Percentiles rank a stretch among this genome's conserved stretches.
Evolutionary conservation across 2,113 vertebrate species (phyloP).

Genomic region (Bostrychus sinensis): DNA sequence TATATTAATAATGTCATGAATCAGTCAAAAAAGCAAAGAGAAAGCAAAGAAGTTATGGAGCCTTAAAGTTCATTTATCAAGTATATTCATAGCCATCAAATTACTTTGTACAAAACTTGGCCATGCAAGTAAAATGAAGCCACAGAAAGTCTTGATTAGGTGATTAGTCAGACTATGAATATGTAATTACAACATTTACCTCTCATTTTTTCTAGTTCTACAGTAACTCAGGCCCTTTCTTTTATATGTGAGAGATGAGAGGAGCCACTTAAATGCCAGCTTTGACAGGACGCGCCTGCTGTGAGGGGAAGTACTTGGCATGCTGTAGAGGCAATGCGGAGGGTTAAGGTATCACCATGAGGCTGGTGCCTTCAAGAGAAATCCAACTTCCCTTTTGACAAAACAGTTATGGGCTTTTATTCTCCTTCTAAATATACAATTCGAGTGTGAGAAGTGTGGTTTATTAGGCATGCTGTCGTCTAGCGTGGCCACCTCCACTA

Average conservation of each 20-base stretch:
- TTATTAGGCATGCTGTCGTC: conserved; percentile 66
- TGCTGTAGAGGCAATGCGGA: conserved; percentile 43
- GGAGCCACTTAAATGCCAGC: conserved; percentile 39
- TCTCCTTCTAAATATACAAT: conserved; percentile 58
- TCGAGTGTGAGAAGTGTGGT: conserved; percentile 50
- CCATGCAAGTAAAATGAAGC: neutral
- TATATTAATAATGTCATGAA: neutral
- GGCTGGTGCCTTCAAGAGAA: conserved; percentile 12
- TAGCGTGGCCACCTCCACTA: conserved; percentile 55
- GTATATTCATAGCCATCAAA: neutral
- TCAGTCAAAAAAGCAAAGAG: neutral
- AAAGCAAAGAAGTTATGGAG: neutral
- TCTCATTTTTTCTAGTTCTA: conserved; percentile 7
- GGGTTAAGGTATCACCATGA: conserved; percentile 36
- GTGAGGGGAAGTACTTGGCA: conserved; percentile 45
- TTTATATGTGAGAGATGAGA: conserved; percentile 28
- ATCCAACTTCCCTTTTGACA: conserved; percentile 31
- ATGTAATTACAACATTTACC: conserved; percentile 5
- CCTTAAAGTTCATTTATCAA: neutral
- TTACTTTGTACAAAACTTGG: too few relatives aligned
- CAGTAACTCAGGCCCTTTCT: conserved; percentile 7
- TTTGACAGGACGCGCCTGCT: conserved; percentile 42
- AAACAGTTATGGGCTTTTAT: conserved; percentile 12
- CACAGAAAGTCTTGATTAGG: conserved; percentile 19
- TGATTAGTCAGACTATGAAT: conserved; percentile 23